Evolutionary conservation across 2,888 invertebrate species (phyloP).

Genomic region (Eurytoma adleriae): DNA sequence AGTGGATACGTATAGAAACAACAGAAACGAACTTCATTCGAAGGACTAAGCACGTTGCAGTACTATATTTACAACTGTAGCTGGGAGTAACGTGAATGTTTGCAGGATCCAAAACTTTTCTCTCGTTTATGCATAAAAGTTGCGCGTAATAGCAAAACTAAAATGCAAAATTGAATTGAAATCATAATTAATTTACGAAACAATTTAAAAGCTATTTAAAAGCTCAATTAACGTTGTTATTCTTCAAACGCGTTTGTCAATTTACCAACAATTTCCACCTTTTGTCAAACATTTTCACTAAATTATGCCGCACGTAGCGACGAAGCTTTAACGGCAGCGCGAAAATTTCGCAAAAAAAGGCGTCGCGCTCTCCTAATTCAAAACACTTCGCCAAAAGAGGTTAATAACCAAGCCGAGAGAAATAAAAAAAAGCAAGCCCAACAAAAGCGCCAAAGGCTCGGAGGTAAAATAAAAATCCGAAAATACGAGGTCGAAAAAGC

Average conservation of each 20-base stretch:
- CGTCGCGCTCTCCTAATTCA: neutral
- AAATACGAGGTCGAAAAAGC: constrained; percentile 25
- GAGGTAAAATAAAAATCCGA: neutral
- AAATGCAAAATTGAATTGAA: neutral
- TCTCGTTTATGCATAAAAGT: neutral
- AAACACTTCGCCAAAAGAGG: constrained; percentile 29
- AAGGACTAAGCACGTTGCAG: constrained; percentile 8
- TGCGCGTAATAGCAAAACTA: neutral
- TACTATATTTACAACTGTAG: constrained; percentile 8
- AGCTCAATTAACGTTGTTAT: neutral
- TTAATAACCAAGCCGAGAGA: constrained; percentile 14
- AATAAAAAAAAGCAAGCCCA: neutral
- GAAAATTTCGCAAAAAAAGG: neutral
- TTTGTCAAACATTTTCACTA: neutral
- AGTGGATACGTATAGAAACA: neutral
- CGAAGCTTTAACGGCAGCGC: neutral
- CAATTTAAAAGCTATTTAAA: neutral
- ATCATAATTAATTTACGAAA: constrained; percentile 1
- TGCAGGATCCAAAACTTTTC: constrained; percentile 11
- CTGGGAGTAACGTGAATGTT: constrained; percentile 2
- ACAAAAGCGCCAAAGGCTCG: neutral
- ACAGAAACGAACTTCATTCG: neutral
- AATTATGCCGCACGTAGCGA: too few species aligned
- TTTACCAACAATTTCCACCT: neutral
- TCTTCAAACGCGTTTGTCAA: neutral